These are phyloP conservation scores for Notiomystis cincta DNA, from an alignment of 2,113 vertebrate genomes.

Conservation along the genomic window DNA sequence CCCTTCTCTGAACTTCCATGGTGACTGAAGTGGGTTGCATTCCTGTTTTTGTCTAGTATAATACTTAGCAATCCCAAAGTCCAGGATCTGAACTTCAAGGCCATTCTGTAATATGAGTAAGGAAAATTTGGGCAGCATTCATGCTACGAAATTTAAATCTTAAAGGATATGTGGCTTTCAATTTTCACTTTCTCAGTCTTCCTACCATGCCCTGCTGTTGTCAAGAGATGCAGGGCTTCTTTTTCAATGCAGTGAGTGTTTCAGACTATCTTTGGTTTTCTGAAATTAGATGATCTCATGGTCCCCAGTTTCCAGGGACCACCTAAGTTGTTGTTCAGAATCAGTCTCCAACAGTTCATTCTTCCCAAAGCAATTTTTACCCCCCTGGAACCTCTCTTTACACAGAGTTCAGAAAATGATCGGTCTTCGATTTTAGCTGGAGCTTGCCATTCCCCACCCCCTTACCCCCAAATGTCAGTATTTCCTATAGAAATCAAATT, in stretches of 20 bases:
- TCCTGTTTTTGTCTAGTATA: neutral
- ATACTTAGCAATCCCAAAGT: neutral
- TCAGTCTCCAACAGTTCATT: neutral
- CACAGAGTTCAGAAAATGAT: neutral
- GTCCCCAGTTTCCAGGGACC: neutral
- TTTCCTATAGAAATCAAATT: conserved; percentile 19
- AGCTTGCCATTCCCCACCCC: neutral
- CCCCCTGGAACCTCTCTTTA: neutral
- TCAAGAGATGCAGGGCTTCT: neutral
- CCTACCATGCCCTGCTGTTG: neutral
- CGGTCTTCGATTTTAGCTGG: neutral
- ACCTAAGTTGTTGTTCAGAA: conserved; percentile 8
- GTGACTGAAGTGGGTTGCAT: neutral
- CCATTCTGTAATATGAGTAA: neutral
- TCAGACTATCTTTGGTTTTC: conserved; percentile 11
- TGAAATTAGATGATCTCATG: conserved; percentile 32
- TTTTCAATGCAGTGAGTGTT: neutral
- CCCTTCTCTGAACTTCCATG: neutral
- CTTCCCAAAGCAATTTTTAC: neutral
- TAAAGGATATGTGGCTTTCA: neutral
- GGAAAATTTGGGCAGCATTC: neutral
- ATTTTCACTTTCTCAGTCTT: neutral
- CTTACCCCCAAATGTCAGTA: neutral
- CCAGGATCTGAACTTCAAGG: neutral
- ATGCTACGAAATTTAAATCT: neutral